A percentile compares a stretch with the other conserved stretches of the same genome.
Conservation (phyloP, 1,140 invertebrate genomes). For the Euwallacea fornicatus region DNA sequence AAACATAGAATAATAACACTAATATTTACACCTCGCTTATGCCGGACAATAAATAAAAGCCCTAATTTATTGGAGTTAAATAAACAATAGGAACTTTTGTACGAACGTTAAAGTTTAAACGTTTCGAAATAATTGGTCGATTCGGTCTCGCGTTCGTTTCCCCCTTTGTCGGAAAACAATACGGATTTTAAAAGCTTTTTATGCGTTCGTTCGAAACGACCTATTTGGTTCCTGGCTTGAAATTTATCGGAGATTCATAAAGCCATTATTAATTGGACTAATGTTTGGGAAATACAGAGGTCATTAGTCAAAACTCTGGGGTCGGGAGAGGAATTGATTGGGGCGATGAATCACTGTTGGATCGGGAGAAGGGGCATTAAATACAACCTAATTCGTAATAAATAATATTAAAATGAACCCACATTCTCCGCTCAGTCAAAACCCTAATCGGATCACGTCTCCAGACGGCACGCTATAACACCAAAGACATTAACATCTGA, state of each 20-base stretch:
- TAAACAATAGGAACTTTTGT: constrained; percentile 33
- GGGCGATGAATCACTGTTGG: too few species aligned
- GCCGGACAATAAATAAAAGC: constrained; percentile 31
- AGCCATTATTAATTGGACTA: constrained; percentile 14
- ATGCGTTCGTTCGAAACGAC: constrained; percentile 7
- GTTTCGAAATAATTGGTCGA: constrained; percentile 28
- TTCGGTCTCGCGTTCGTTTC: constrained; percentile 19
- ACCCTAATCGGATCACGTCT: too few species aligned
- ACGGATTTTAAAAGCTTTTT: constrained; percentile 24
- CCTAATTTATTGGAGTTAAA: constrained; percentile 31
- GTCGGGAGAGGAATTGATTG: too few species aligned
- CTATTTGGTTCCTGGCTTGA: constrained; percentile 8
- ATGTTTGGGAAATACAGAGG: constrained; percentile 9
- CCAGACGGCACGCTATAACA: too few species aligned
- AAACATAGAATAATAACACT: constrained; percentile 33
- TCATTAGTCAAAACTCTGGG: constrained; percentile 7
- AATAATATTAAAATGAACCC: too few species aligned
- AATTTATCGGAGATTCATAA: constrained; percentile 12
- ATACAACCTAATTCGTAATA: too few species aligned
- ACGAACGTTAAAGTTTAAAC: constrained; percentile 33
- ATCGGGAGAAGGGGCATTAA: too few species aligned
- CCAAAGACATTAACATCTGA: neutral
- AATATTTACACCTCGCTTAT: constrained; percentile 33
- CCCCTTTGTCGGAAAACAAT: constrained; percentile 26
- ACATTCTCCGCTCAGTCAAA: too few species aligned